Conservation (phyloP, 2,113 vertebrate genomes). For the Siphamia tubifer region DNA sequence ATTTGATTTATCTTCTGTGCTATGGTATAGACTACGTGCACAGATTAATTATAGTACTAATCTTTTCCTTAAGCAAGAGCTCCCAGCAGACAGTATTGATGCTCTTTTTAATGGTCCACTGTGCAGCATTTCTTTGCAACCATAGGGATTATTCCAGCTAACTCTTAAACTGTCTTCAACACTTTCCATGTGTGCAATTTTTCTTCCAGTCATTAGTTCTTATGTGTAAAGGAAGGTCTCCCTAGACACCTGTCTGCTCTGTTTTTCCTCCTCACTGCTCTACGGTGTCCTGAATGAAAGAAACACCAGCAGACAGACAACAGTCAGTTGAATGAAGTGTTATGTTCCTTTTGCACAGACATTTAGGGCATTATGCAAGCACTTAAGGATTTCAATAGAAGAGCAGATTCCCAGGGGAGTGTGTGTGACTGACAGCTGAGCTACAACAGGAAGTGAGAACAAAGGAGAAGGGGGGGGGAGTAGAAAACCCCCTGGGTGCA, state of each 20-base stretch:
- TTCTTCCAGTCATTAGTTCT: constrained; percentile 52
- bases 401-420: constrained; percentile 35
- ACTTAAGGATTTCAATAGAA: constrained; percentile 30
- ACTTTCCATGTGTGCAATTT: background rate
- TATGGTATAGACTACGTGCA: no score
- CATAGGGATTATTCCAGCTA: constrained; percentile 22
- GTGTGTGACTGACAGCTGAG: constrained; percentile 50
- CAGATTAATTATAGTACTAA: no score
- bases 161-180: constrained; percentile 10
- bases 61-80: background rate
- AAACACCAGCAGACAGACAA: constrained; percentile 10
- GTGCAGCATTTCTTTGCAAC: constrained; percentile 8
- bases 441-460: background rate
- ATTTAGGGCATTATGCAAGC: constrained; percentile 11
- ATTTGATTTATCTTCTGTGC: no score
- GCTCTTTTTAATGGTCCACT: constrained; percentile 3
- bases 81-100: background rate
- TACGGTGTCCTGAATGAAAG: constrained; percentile 43
- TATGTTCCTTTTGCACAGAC: constrained; percentile 45
- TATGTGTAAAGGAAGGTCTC: constrained; percentile 52
- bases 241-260: constrained; percentile 28
- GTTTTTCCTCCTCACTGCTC: background rate
- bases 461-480: background rate
- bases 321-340: background rate
- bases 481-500: background rate